Conservation (phyloP, 2,888 invertebrate genomes). For the Alloscopus bannaensis region DNA sequence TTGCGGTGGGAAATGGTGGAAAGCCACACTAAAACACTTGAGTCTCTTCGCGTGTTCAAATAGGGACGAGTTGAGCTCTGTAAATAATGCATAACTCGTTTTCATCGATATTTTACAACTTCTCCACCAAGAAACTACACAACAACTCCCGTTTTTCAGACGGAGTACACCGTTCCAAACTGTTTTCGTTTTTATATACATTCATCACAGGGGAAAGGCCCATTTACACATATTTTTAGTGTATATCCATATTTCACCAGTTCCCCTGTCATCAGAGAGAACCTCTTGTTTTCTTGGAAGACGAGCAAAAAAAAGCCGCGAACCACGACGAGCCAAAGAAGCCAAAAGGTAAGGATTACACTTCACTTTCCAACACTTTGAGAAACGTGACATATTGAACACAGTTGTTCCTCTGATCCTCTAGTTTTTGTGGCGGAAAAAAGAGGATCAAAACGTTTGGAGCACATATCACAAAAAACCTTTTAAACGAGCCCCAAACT, state of each 20-base stretch:
- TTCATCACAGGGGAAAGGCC: conserved; percentile 33
- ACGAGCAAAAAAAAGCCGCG: neutral
- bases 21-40: conserved; percentile 18
- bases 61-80: neutral
- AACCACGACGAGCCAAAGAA: neutral
- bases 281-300: conserved; percentile 23
- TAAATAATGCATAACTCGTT: too few species aligned
- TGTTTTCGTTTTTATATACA: conserved; percentile 3
- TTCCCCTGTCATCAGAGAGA: neutral
- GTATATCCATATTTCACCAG: neutral
- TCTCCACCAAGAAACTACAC: too few species aligned
- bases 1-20: neutral
- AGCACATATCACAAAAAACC: too few species aligned
- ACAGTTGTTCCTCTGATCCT: conserved; percentile 22
- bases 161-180: neutral
- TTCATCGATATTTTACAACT: too few species aligned
- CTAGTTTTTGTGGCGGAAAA: conserved; percentile 1
- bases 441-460: too few species aligned
- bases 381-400: conserved; percentile 14
- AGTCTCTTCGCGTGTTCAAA: neutral
- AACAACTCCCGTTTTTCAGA: neutral
- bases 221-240: conserved; percentile 8
- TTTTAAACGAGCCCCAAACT: too few species aligned
- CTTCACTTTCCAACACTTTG: neutral
- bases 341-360: conserved; percentile 39